A percentile compares a stretch with the other conserved stretches of the same genome.
Evolutionary conservation across 2,888 invertebrate species (phyloP).

Genomic region (Acrobasis suavella): DNA sequence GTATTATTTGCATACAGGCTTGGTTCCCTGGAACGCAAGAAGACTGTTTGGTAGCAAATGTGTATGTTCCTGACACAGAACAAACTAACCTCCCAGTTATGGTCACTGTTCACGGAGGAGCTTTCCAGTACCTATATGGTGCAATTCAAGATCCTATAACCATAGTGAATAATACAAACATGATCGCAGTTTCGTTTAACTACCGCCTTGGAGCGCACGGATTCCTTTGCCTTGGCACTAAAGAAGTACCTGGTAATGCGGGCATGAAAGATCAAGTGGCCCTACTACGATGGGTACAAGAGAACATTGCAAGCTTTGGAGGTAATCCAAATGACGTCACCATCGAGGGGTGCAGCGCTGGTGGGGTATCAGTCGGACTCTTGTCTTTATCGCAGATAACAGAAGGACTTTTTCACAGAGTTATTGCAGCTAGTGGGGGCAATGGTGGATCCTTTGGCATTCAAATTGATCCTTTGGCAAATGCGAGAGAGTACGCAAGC

Average conservation of each 20-base stretch:
- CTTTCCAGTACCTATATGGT: slow-evolving; percentile 41
- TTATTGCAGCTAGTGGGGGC: slow-evolving; percentile 50
- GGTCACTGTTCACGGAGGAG: slow-evolving; percentile 59
- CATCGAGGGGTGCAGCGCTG: slow-evolving; percentile 40
- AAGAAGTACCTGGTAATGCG: slow-evolving; percentile 46
- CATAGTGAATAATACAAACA: slow-evolving; percentile 36
- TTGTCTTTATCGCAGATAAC: slow-evolving; percentile 40
- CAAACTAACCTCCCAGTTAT: slow-evolving; percentile 44
- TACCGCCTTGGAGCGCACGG: slow-evolving; percentile 43
- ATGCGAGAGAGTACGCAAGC: slow-evolving; percentile 43
- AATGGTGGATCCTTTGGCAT: slow-evolving; percentile 40
- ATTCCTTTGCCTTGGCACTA: slow-evolving; percentile 44
- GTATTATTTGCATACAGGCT: slow-evolving; percentile 44
- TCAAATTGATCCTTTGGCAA: slow-evolving; percentile 45
- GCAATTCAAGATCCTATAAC: slow-evolving; percentile 38
- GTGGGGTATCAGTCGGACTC: slow-evolving; percentile 37
- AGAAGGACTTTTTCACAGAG: slow-evolving; percentile 48
- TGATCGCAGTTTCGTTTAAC: slow-evolving; percentile 43
- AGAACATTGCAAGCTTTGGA: slow-evolving; percentile 44
- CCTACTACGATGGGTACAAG: slow-evolving; percentile 43
- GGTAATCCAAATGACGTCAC: slow-evolving; percentile 48
- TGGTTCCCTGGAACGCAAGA: slow-evolving; percentile 28
- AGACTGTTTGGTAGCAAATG: slow-evolving; percentile 40
- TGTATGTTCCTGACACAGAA: slow-evolving; percentile 37
- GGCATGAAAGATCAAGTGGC: slow-evolving; percentile 51